Percentiles rank a stretch among this genome's conserved stretches.
Evolutionary conservation across 2,113 vertebrate genomes (phyloP).

Genomic region (Sakesphorus luctuosus): DNA sequence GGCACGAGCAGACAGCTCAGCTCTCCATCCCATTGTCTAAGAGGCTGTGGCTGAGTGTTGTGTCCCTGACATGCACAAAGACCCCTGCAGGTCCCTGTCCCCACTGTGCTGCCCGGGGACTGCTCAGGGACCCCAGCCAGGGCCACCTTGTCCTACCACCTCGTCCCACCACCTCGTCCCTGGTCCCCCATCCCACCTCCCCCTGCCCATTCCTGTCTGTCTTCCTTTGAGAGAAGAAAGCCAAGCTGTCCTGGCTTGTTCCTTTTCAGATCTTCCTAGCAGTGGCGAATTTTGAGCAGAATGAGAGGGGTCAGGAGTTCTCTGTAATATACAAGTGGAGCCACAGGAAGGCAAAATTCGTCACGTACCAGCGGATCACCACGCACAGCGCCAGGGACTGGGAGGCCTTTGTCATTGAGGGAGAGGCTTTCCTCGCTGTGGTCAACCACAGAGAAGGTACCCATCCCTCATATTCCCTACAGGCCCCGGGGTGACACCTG

Average conservation of each 20-base stretch:
- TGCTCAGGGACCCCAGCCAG: background rate
- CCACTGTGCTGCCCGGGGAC: background rate
- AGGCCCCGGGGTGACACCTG: fast-evolving
- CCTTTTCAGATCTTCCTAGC: constrained; percentile 85
- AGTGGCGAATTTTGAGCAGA: constrained; percentile 86
- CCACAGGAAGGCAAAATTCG: constrained; percentile 82
- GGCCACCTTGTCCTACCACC: background rate
- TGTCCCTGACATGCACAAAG: background rate
- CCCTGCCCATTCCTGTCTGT: fast-evolving
- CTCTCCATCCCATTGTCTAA: background rate
- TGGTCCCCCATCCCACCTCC: background rate
- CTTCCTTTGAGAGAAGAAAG: background rate
- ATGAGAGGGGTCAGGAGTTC: constrained; percentile 76
- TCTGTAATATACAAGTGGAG: constrained; percentile 96
- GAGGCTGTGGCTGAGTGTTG: background rate
- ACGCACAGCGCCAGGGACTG: constrained; percentile 93
- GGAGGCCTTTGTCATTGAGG: constrained; percentile 90
- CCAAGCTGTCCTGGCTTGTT: background rate
- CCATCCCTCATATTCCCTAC: background rate
- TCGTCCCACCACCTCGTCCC: background rate
- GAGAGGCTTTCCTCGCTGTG: constrained; percentile 89
- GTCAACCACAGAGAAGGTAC: constrained; percentile 95
- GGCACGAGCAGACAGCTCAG: fast-evolving
- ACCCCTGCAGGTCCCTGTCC: background rate
- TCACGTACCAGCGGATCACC: constrained; percentile 83